phyloP scores from a whole-genome alignment of 2,888 invertebrate genomes.

The Apodemia duryi region DNA sequence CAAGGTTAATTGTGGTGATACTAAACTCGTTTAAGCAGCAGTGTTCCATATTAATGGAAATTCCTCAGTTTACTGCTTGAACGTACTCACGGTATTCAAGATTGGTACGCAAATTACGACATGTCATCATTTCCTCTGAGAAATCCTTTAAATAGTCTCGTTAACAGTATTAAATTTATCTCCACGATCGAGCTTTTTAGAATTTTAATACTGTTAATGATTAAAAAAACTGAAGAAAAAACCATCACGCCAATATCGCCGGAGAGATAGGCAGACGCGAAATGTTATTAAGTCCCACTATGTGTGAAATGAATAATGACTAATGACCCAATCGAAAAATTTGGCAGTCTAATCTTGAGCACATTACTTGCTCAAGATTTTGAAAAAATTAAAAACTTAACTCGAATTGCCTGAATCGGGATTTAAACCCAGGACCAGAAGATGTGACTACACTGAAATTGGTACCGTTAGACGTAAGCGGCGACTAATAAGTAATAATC shows the following conservation, averaged over 20 bases:
- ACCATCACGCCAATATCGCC: neutral
- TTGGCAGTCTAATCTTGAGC: too few species aligned
- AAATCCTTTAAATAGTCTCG: neutral
- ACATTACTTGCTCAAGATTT: too few species aligned
- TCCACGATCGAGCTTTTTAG: neutral
- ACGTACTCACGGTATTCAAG: neutral
- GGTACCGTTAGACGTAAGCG: too few species aligned
- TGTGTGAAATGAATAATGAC: too few species aligned
- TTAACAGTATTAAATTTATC: neutral
- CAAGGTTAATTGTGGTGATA: constrained; percentile 14
- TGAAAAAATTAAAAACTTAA: too few species aligned
- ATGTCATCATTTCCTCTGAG: neutral
- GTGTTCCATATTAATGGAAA: neutral
- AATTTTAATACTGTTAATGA: neutral
- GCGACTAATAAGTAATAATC: too few species aligned
- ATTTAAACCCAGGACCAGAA: too few species aligned
- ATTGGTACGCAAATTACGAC: neutral
- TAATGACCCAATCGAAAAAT: too few species aligned
- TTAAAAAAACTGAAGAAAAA: neutral
- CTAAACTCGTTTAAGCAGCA: constrained; percentile 4
- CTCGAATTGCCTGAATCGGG: too few species aligned
- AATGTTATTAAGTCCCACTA: too few species aligned
- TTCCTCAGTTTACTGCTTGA: neutral
- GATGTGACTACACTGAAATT: too few species aligned
- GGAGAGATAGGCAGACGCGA: too few species aligned